Conservation (phyloP, 2,888 invertebrate genomes). For the Blastobasis lacticolella region DNA sequence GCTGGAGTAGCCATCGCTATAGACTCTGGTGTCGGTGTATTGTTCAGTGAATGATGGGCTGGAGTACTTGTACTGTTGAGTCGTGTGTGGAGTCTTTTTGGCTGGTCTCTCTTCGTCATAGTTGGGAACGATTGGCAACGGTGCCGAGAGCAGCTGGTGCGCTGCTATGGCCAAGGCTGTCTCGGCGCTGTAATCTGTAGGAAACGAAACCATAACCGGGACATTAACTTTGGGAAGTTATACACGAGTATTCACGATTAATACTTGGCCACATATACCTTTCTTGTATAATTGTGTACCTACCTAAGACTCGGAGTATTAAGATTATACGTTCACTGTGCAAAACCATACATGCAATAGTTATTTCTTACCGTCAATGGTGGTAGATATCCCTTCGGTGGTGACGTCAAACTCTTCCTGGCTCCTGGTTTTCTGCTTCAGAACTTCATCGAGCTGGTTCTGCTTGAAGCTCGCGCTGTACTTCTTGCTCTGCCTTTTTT, state of each 20-base stretch:
- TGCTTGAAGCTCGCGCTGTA: slow-evolving; percentile 60
- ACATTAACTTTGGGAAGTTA: too few species aligned
- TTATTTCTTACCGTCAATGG: slow-evolving; percentile 34
- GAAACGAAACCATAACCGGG: background rate
- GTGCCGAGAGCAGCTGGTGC: slow-evolving; percentile 61
- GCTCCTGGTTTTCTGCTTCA: slow-evolving; percentile 32
- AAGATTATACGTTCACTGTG: too few species aligned
- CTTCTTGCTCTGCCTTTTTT: slow-evolving; percentile 63
- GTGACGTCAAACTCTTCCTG: slow-evolving; percentile 32
- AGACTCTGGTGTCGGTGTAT: slow-evolving; percentile 22
- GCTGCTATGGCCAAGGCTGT: slow-evolving; percentile 64
- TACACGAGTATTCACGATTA: too few species aligned
- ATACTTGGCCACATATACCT: too few species aligned
- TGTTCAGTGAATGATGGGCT: slow-evolving; percentile 37
- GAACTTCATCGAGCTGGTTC: slow-evolving; percentile 52
- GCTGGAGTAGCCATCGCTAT: slow-evolving; percentile 37
- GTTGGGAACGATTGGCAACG: slow-evolving; percentile 48
- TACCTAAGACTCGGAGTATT: too few species aligned
- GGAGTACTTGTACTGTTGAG: slow-evolving; percentile 46
- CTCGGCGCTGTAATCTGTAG: slow-evolving; percentile 52
- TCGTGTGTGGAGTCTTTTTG: slow-evolving; percentile 32
- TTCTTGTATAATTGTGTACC: too few species aligned
- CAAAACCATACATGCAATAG: too few species aligned
- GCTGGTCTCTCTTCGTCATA: slow-evolving; percentile 44
- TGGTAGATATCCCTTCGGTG: slow-evolving; percentile 36